Conservation (phyloP, 2,888 invertebrate species). For the Andrena haemorrhoa region DNA sequence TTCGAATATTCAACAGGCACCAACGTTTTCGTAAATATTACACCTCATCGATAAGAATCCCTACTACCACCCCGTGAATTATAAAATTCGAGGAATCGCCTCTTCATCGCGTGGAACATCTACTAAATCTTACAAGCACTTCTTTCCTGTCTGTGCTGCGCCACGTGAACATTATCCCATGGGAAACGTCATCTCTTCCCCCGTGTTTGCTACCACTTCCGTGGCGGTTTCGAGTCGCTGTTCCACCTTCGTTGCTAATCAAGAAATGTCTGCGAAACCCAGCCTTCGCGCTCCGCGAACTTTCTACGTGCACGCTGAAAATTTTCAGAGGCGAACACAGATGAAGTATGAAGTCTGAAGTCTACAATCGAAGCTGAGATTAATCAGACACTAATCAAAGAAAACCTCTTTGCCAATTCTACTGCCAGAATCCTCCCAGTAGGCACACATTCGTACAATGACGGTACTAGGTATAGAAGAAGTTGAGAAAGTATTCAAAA, state of each 20-base stretch:
- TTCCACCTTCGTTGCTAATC: conserved; percentile 57
- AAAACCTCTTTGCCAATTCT: no score
- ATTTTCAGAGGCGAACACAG: conserved; percentile 26
- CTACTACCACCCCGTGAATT: neutral
- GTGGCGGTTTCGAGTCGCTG: conserved; percentile 17
- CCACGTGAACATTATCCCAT: conserved; percentile 14
- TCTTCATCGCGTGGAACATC: no score
- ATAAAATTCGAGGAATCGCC: conserved; percentile 21
- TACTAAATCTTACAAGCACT: conserved; percentile 3
- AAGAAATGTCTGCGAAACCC: conserved; percentile 33
- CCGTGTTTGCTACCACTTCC: conserved; percentile 22
- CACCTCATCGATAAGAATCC: neutral
- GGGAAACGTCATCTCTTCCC: conserved; percentile 32
- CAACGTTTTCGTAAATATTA: neutral
- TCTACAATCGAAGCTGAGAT: conserved; percentile 29
- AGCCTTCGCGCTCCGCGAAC: conserved; percentile 44
- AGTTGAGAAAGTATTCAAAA: no score
- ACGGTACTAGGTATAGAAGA: no score
- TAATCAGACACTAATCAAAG: neutral
- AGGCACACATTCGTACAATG: no score
- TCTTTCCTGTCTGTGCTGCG: neutral
- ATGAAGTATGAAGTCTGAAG: conserved; percentile 45
- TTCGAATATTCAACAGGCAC: neutral
- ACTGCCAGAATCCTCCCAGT: no score
- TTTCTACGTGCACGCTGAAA: conserved; percentile 16